Percentiles rank a stretch among this genome's conserved stretches.
phyloP scores from a whole-genome alignment of 2,888 invertebrate species.

The Rutpela maculata region DNA sequence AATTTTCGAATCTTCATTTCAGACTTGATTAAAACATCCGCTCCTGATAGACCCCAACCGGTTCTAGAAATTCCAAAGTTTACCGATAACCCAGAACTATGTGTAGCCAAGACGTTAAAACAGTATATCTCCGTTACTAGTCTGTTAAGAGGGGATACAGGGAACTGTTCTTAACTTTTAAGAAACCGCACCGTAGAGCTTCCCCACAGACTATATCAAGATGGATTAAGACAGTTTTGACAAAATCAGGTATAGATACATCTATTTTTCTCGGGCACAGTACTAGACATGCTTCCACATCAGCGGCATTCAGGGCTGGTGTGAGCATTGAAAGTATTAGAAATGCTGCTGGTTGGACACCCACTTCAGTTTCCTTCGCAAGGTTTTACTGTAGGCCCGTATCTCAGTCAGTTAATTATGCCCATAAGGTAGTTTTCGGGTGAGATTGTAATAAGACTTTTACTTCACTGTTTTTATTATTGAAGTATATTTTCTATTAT shows the following conservation, averaged over 20 bases:
- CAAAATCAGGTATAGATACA: not conserved
- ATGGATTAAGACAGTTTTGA: conserved; percentile 27
- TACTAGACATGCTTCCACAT: conserved; percentile 1
- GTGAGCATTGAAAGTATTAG: too few relatives aligned
- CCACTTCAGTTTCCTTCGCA: not conserved
- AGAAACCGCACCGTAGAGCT: conserved; percentile 14
- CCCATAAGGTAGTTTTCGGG: too few relatives aligned
- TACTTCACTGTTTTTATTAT: too few relatives aligned
- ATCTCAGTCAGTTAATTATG: too few relatives aligned
- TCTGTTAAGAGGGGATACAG: not conserved
- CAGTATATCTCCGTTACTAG: conserved; percentile 14
- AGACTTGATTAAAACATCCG: conserved; percentile 28
- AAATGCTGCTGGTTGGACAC: not conserved
- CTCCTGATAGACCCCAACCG: conserved; percentile 11
- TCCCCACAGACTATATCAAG: conserved; percentile 42
- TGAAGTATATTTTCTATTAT: too few relatives aligned
- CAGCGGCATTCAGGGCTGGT: not conserved
- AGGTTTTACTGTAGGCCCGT: not conserved
- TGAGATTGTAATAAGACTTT: too few relatives aligned
- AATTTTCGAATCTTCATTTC: conserved; percentile 13
- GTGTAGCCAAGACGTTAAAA: conserved; percentile 29
- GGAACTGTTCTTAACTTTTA: conserved; percentile 30
- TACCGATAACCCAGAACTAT: conserved; percentile 16
- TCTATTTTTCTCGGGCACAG: not conserved
- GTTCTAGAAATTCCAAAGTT: conserved; percentile 26